Conservation (phyloP, 2,888 invertebrate genomes). For the Tachina fera region DNA sequence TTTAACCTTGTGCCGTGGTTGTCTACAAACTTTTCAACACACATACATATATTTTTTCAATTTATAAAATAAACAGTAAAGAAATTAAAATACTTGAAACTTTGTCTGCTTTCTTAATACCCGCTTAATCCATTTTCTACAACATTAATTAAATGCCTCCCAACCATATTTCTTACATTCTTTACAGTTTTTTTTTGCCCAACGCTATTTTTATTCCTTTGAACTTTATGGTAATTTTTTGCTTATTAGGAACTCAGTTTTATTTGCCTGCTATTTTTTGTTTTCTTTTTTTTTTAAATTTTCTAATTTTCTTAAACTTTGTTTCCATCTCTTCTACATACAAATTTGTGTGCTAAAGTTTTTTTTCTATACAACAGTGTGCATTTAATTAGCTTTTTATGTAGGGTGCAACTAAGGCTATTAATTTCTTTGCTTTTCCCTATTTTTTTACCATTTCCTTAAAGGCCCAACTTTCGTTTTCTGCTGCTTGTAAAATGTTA, state of each 20-base stretch:
- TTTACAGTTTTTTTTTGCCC: not conserved
- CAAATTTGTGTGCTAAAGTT: not conserved
- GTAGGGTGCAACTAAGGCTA: slow-evolving; percentile 42
- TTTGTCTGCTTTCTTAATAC: not conserved
- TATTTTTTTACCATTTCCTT: not conserved
- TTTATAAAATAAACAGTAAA: too few species aligned
- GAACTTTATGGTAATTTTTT: slow-evolving; percentile 3
- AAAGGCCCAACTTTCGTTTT: not conserved
- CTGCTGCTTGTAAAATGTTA: not conserved
- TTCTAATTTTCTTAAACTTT: not conserved
- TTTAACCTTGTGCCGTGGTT: too few species aligned
- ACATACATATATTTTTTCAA: too few species aligned
- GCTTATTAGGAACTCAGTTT: too few species aligned
- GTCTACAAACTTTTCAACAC: too few species aligned
- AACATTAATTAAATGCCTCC: slow-evolving; percentile 10
- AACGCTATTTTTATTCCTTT: not conserved
- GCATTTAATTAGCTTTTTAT: slow-evolving; percentile 60
- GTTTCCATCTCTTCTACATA: not conserved
- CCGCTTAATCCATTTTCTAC: not conserved
- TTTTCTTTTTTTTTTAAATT: not conserved
- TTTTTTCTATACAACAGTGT: slow-evolving; percentile 28
- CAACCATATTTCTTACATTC: not conserved
- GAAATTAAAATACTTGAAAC: too few species aligned
- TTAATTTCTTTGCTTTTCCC: slow-evolving; percentile 42
- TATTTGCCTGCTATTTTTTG: not conserved